Base-by-base conservation (phyloP, 2,888 invertebrate genomes). In the Altica lythri region DNA sequence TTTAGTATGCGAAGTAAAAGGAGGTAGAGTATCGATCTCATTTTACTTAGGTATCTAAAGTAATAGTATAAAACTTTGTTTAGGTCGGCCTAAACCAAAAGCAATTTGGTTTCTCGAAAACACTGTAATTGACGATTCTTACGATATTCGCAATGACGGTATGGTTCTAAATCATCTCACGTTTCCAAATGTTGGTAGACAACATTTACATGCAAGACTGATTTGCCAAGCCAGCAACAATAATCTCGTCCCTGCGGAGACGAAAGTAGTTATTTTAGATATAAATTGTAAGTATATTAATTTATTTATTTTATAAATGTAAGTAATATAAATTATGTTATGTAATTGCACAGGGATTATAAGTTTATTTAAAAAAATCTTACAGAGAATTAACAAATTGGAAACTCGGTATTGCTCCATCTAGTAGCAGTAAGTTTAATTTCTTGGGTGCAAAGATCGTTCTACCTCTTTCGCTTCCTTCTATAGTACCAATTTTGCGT, bases 201-300 rank as follows among this genome's bases (percentile, higher is more conserved):
- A 90, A 76, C 91, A 93, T 77, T 82, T 92, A 65, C 88, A 91
- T 76, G 83, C 89, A 53, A 81, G 90, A 68, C 86, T 92, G 69
- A 86, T 90, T 68, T 93, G 93, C 78, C 90, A 92, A 77, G 92
- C 93, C 18, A 86, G 88, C 68, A 93, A 93, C 76, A 93, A 91
- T 61, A 90, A 90, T 75, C 79, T 92, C 67, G 88, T 88, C 34
- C 85, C 85, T 44, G 89, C 93, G 6, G 85, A 86, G 71, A 85
- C 86, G 66, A 89, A 86, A 77, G 84, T 88, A 63, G 84, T 90
- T 68, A 86, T 90, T 65, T 80, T 93, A 74, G 89, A 92, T 77
- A 84, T 92, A 63, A 91, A 92, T 78, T 81, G 92, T 92, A 79
- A 90, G 92, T 90, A 70, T 50, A n/a, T n/a, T n/a, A n/a, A n/a